phyloP scores from a whole-genome alignment of 1,140 invertebrate species.

The Pseudomyrmex dendroicus region DNA sequence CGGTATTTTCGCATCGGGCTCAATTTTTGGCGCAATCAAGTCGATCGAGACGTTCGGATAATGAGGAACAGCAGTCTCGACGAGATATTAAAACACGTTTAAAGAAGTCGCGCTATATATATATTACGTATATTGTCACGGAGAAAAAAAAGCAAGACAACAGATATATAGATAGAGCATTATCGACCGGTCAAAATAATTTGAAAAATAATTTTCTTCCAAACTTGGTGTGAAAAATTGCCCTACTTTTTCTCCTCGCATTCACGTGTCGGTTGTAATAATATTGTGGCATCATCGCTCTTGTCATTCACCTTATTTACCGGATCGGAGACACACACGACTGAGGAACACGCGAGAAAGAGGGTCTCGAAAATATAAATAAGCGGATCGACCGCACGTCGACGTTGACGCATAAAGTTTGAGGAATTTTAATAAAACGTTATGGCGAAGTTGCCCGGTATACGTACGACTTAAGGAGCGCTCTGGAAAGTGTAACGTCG shows the following conservation, averaged over 20 bases:
- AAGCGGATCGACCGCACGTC: constrained; percentile 16
- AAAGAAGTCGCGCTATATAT: neutral
- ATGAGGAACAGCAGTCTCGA: constrained; percentile 10
- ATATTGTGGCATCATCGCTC: no score
- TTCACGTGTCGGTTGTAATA: no score
- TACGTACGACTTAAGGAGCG: constrained; percentile 32
- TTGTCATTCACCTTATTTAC: constrained; percentile 6
- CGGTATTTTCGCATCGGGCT: constrained; percentile 27
- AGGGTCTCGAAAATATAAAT: constrained; percentile 45
- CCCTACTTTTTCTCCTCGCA: no score
- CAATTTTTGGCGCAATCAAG: constrained; percentile 35
- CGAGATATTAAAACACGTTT: constrained; percentile 8
- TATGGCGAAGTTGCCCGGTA: neutral
- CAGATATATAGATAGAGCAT: no score
- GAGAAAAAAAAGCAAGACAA: neutral
- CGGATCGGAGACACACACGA: constrained; percentile 1
- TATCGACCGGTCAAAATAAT: neutral
- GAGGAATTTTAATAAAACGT: constrained; percentile 51
- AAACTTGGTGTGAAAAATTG: no score
- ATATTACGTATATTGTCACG: neutral
- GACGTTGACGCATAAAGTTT: constrained; percentile 37
- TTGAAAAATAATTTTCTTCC: neutral
- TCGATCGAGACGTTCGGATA: constrained; percentile 1
- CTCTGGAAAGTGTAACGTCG: constrained; percentile 35
- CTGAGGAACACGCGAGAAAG: no score